Base-by-base conservation (phyloP, 2,113 vertebrate species). In the cattle (Bos taurus) region DNA sequence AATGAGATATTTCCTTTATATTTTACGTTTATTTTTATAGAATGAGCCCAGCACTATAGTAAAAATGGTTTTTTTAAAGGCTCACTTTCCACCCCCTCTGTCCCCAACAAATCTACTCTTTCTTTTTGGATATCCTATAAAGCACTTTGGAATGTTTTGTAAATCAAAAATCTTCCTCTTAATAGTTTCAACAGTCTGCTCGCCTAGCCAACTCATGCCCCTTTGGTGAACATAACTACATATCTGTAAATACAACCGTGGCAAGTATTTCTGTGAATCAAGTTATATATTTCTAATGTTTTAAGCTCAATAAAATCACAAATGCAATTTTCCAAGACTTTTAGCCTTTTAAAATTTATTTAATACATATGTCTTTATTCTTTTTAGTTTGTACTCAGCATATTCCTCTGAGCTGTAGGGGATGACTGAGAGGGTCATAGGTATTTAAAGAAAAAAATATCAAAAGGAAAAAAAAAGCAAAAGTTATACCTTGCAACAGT, bases 281-380 rank as follows among this genome's bases (percentile, higher is more conserved):
- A 91, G n/a, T 91, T 91, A 54, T 43, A 90, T 87, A 50, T 94
- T 93, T 95, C 62, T 90, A 92, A 83, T 50, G 9, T 80, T 94
- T 96, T 91, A 74, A 82, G 25, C 81, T 93, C 67, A 95, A 36
- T 78, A 91, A 94, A 96, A 94, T 60, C 26, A 78, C 71, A 84
- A 97, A 89, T 71, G 93, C 50, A 91, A 62, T 87, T 92, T 96
- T 84, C 28, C 13, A 54, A 93, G 91, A 88, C 78, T 56, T 94
- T 97, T 92, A 71, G 36, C 36, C 87, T 93, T 97, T 94, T 95
- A 91, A 97, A 89, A 96, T 97, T 98, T 97, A 86, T 56, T 91
- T 89, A 94, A 52, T 48, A 88, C 83, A 95, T 13, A 36, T 84
- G 28, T 97, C 87, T 95, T 62, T 77, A 48, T 89, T 97, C 26